A percentile compares a stretch with the other conserved stretches of the same genome.
phyloP scores from a whole-genome alignment of 2,797 vertebrate genomes.

The Danio choprae region DNA sequence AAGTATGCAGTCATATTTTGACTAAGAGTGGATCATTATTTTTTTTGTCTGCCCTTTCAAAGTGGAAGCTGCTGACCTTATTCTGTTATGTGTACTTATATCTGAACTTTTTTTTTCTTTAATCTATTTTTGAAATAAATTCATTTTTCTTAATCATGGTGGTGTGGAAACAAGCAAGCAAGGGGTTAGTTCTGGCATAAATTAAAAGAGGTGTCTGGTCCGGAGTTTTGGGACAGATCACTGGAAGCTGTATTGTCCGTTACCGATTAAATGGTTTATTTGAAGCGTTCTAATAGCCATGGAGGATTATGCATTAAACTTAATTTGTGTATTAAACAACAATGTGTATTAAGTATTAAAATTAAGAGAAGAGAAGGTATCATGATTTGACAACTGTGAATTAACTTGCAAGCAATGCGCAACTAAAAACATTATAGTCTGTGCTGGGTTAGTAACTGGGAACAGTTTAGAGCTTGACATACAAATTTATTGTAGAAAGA shows the following conservation, averaged over 20 bases:
- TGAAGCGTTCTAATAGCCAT: neutral
- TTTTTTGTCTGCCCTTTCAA: constrained; percentile 15
- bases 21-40: constrained; percentile 38
- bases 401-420: neutral
- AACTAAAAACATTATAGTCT: neutral
- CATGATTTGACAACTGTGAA: too few species aligned
- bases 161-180: neutral
- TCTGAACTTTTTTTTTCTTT: constrained; percentile 10
- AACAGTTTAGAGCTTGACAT: constrained; percentile 4
- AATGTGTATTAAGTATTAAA: neutral
- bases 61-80: constrained; percentile 40
- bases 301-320: neutral
- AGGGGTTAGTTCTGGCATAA: neutral
- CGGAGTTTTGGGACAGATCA: neutral
- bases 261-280: neutral
- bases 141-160: neutral
- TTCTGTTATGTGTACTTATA: constrained; percentile 38
- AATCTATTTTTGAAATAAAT: constrained; percentile 9
- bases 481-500: neutral
- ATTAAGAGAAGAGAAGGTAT: neutral
- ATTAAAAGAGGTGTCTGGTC: neutral
- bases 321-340: neutral
- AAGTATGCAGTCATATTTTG: constrained; percentile 29
- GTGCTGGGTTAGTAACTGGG: neutral
- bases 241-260: neutral